Conservation (phyloP, 2,888 invertebrate genomes). For the Teinopalpus imperialis region DNA sequence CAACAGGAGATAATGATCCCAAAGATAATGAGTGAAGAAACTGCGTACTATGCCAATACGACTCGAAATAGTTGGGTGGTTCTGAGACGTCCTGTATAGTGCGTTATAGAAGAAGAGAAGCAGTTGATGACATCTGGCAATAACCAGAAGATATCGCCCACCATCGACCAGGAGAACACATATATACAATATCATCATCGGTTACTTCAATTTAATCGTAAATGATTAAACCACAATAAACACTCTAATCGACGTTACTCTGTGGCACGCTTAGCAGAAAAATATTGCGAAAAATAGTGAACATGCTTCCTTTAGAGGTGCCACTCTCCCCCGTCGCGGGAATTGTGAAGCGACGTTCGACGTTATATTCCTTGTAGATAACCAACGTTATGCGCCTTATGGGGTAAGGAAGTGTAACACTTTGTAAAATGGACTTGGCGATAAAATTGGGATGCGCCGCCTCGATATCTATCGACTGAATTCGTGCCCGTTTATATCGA, state of each 20-base stretch:
- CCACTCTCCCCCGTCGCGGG: not conserved
- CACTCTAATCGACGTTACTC: slow-evolving; percentile 11
- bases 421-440: slow-evolving; percentile 25
- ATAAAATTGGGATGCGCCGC: slow-evolving; percentile 6
- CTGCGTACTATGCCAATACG: no score
- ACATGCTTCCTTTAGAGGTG: slow-evolving; percentile 12
- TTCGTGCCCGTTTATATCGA: not conserved
- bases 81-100: no score
- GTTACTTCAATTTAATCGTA: no score
- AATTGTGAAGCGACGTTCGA: slow-evolving; percentile 14
- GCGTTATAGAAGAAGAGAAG: no score
- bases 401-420: slow-evolving; percentile 18
- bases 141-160: no score
- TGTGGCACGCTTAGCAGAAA: slow-evolving; percentile 13
- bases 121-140: no score
- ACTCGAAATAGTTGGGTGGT: no score
- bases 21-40: no score
- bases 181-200: no score
- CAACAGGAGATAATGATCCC: no score
- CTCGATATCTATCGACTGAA: slow-evolving; percentile 3
- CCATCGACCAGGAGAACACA: no score
- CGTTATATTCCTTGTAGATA: slow-evolving; percentile 16
- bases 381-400: slow-evolving; percentile 10
- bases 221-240: not conserved
- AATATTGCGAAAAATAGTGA: slow-evolving; percentile 24